Base-by-base conservation (phyloP, 2,797 vertebrate genomes). In the Eremophila alpestris region DNA sequence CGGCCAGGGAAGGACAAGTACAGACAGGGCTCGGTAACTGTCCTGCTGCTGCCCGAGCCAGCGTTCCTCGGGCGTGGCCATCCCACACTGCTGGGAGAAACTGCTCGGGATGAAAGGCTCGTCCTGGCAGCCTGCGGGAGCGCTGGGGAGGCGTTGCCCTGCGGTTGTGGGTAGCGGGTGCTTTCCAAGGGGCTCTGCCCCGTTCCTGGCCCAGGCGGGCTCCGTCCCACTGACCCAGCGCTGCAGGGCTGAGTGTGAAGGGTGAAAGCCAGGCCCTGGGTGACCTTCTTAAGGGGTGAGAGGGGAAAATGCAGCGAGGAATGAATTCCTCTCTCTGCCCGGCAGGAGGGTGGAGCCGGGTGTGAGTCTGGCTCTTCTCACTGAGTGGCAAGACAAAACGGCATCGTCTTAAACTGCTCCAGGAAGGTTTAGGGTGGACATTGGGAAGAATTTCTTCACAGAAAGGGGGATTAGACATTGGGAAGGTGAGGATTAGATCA, bases 1-100 rank as follows among this genome's bases (percentile, higher is more conserved):
- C 58, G 26, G 65, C 49, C 16, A 2, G 62, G 70, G 55, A 19
- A 55, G 86, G 83, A 69, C 95, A 90, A 93, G 95, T 79, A 36
- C 59, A 69, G 94, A 2, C 95, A 96, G 74, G 54, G 77, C 83
- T 14, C 8, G 0, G 24, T 32, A 68, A 75, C 90, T 91, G 84
- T 84, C 79, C 87, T 51, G 83, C 77, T 38, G 67, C 82, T 75
- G 83, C 54, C 52, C 6, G 1, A 14, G 58, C 58, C 58, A 40
- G 19, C 16, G 3, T 36, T 56, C 51, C 78, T 43, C 21, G 89
- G 96, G 94, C 1, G 91, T 80, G 91, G 34, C 27, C 0, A 58
- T 89, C 89, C 86, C 89, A 71, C 95, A 19, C 24, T 69, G 49
- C 76, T 5, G 32, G 79, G 82, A 94, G 94, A 89, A 93, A 85